These are phyloP conservation scores for Bubo blakistoni DNA, from an alignment of 2,113 vertebrate species.

Conservation along the genomic window DNA sequence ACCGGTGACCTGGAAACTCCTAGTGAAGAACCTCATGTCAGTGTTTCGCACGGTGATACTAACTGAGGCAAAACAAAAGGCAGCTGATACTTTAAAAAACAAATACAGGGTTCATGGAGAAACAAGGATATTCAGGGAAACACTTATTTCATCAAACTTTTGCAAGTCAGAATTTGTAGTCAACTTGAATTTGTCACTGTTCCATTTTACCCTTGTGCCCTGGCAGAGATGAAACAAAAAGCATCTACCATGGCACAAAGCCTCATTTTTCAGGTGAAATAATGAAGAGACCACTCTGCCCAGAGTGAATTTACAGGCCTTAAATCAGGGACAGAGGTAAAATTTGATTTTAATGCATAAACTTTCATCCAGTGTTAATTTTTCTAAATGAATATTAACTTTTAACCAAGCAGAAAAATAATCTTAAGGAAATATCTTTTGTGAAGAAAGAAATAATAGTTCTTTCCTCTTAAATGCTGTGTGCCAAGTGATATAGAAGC, in stretches of 20 bases:
- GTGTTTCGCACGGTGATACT: background rate
- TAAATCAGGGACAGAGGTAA: background rate
- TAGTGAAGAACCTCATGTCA: background rate
- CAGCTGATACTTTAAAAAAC: background rate
- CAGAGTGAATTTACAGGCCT: background rate
- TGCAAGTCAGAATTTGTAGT: background rate
- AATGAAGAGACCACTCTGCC: background rate
- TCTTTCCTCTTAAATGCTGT: background rate
- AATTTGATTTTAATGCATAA: background rate
- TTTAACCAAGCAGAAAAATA: background rate
- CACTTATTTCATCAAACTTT: background rate
- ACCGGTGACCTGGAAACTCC: slow-evolving; percentile 32
- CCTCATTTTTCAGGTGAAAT: background rate
- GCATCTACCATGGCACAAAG: background rate
- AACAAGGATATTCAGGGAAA: background rate
- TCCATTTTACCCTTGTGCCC: background rate
- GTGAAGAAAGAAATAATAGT: background rate
- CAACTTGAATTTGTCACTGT: background rate
- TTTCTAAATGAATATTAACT: background rate
- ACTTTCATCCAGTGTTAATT: background rate
- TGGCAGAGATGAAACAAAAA: background rate
- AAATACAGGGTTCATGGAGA: background rate
- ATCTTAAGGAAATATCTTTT: background rate
- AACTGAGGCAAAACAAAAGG: background rate
- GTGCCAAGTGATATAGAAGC: background rate